Evolutionary conservation across 2,888 invertebrate genomes (phyloP).

Genomic region (Drosophila fulvimacula): DNA sequence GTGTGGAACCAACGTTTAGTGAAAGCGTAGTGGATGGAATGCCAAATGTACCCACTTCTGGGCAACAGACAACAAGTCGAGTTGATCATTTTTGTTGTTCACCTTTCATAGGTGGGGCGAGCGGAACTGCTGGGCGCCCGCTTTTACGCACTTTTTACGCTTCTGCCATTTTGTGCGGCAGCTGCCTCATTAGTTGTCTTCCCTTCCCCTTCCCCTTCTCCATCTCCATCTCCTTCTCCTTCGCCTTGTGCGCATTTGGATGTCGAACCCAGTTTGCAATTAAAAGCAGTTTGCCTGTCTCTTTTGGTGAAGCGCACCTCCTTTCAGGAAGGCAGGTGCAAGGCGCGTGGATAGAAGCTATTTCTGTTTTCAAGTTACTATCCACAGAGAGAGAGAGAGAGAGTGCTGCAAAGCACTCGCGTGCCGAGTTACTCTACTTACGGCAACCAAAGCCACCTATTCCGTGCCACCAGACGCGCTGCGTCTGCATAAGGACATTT

Average conservation of each 20-base stretch:
- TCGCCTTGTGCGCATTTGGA: neutral
- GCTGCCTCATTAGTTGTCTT: conserved; percentile 27
- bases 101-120: neutral
- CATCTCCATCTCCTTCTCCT: neutral
- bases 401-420: conserved; percentile 13
- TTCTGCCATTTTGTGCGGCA: conserved; percentile 19
- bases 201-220: neutral
- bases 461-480: neutral
- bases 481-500: conserved; percentile 47
- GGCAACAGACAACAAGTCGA: conserved; percentile 1
- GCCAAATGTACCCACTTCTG: conserved; percentile 3
- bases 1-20: conserved; percentile 18
- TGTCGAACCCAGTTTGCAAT: conserved; percentile 23
- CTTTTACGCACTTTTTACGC: conserved; percentile 69
- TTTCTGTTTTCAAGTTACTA: conserved; percentile 32
- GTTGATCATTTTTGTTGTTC: conserved; percentile 25
- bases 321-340: conserved; percentile 1
- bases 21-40: conserved; percentile 38
- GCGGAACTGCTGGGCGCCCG: neutral
- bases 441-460: neutral
- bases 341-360: conserved; percentile 1
- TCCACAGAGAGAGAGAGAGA: neutral
- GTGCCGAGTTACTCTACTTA: conserved; percentile 32
- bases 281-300: conserved; percentile 29
- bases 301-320: neutral